Percentiles rank a stretch among this genome's conserved stretches.
Evolutionary conservation across 1,140 invertebrate species (phyloP).

Genomic region (Plectrocnemia conspersa): DNA sequence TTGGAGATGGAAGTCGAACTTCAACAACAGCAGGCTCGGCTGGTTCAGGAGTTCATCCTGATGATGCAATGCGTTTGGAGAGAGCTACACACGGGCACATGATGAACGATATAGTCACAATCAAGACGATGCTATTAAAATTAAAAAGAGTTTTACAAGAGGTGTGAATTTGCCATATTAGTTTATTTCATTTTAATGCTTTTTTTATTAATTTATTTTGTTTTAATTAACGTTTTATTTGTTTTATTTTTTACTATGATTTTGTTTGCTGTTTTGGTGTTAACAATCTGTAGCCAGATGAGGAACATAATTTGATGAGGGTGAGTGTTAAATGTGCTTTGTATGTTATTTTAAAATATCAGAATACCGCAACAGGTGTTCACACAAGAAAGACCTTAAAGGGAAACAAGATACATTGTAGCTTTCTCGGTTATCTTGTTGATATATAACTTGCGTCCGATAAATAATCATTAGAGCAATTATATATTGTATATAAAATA

Average conservation of each 20-base stretch:
- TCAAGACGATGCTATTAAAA: slow-evolving; percentile 73
- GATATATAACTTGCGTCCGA: no score
- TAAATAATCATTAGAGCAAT: no score
- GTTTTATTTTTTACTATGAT: slow-evolving; percentile 39
- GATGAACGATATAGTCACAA: slow-evolving; percentile 70
- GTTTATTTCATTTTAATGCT: no score
- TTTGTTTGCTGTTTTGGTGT: slow-evolving; percentile 47
- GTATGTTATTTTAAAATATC: no score
- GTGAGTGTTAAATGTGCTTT: no score
- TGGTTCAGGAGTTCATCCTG: slow-evolving; percentile 48
- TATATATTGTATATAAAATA: no score
- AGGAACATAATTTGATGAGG: slow-evolving; percentile 54
- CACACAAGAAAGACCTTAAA: no score
- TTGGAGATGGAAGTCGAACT: slow-evolving; percentile 41
- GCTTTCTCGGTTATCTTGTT: no score
- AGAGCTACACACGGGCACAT: slow-evolving; percentile 62
- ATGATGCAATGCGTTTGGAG: slow-evolving; percentile 58
- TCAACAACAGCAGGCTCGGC: slow-evolving; percentile 21
- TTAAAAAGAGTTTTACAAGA: slow-evolving; percentile 73
- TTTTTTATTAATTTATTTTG: slow-evolving; percentile 7
- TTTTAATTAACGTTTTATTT: slow-evolving; percentile 28
- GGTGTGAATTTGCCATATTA: slow-evolving; percentile 44
- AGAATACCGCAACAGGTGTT: no score
- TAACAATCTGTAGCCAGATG: slow-evolving; percentile 48
- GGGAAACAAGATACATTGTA: no score